These are phyloP conservation scores for Diachasmimorpha longicaudata DNA, from an alignment of 1,140 invertebrate species.

Conservation along the genomic window DNA sequence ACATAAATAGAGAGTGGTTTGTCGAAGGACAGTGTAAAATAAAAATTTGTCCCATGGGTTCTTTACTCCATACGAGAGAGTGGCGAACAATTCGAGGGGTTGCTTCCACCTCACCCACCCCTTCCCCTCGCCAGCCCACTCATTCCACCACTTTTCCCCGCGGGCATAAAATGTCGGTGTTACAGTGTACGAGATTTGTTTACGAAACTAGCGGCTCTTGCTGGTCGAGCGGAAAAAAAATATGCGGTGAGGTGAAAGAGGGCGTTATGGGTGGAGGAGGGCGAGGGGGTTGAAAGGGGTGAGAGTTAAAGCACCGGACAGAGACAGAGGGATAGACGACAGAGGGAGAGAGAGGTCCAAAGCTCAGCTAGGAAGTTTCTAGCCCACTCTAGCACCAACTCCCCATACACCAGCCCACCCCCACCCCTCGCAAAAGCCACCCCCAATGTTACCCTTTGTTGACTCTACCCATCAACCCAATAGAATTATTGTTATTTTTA, in stretches of 20 bases:
- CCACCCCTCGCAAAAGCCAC: not conserved
- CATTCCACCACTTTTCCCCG: not conserved
- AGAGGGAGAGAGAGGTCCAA: not conserved
- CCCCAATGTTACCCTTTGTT: constrained; percentile 29
- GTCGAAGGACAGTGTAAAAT: constrained; percentile 3
- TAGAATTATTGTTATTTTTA: constrained; percentile 39
- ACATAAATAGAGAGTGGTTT: constrained; percentile 12
- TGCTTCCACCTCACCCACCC: no score
- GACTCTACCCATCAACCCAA: constrained; percentile 24
- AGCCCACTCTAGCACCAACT: not conserved
- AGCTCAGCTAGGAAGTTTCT: not conserved
- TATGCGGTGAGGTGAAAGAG: not conserved
- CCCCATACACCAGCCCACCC: not conserved
- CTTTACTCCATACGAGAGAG: not conserved
- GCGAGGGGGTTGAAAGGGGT: no score
- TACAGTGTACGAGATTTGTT: constrained; percentile 22
- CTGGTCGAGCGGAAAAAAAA: constrained; percentile 9
- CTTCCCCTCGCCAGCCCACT: no score
- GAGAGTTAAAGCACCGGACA: not conserved
- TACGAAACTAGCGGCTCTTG: constrained; percentile 23
- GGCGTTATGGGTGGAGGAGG: no score
- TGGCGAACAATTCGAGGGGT: not conserved
- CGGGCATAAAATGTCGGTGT: constrained; percentile 15
- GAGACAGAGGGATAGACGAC: not conserved
- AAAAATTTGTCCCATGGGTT: constrained; percentile 20